Base-by-base conservation (phyloP, 92 coral and sea anemone genomes). In the Palythoa grandiflora region DNA sequence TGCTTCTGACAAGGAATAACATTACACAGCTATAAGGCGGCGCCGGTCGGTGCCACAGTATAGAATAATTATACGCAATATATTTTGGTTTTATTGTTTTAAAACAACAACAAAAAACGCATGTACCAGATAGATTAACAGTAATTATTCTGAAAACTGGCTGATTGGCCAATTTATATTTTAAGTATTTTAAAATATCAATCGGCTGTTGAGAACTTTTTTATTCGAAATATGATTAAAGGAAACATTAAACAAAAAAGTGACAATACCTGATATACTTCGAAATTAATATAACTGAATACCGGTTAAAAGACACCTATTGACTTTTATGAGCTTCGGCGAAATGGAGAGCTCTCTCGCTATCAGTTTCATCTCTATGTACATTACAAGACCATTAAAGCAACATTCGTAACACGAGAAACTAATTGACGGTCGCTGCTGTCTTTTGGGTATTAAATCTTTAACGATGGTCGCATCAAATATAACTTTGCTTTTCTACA, bases 381-480 rank as follows among this genome's bases (percentile, higher is more conserved):
- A 77, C 68, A 53, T 35, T 21, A 15, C 68, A 35, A 54, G 16
- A 77, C 44, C 36, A 51, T 13, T 9, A 2, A 35, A 47, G 20
- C 3, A 28, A 53, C 40, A 53, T 73, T 52, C 13, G 39, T 9
- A 76, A 28, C 38, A 19, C 10, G 20, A 40, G 54, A n/a, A 39
- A 44, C 10, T 73, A 9, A 48, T 9, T 1, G 39, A 50, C 65
- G 2, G n/a, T 63, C 47, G 50, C 50, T 21, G 19, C 21, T 75
- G 37, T 50, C 38, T 70, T 70, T 5, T 35, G 48, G 47, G n/a
- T n/a, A 28, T 28, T 28, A 28, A 75, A 60, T 12, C 38, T n/a
- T n/a, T 15, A 20, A 17, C 38, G 15, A 81, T 81, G 86, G 86
- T 50, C 40, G 75, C 28, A 35, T 66, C 13, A 39, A 81, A 81